Conservation (phyloP, 2,888 invertebrate genomes). For the Eudasyphora cyanicolor region DNA sequence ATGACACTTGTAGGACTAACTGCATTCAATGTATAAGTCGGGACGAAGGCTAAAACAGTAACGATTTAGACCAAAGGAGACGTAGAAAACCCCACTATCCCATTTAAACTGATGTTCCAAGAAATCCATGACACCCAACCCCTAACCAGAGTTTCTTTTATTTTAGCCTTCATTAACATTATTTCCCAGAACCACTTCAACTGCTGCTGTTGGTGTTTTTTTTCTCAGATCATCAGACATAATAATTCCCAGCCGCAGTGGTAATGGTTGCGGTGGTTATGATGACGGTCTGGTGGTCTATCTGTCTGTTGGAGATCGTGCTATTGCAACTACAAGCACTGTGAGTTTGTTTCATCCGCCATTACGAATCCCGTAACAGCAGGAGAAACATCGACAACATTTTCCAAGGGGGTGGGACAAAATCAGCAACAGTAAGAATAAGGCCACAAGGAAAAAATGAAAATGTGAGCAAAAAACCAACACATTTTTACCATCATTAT, state of each 20-base stretch:
- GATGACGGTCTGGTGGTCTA: background rate
- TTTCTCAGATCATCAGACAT: constrained; percentile 1
- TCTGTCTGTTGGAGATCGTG: background rate
- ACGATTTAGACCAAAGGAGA: background rate
- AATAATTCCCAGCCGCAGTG: background rate
- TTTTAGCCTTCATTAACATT: constrained; percentile 23
- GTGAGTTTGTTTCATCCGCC: background rate
- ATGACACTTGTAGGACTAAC: background rate
- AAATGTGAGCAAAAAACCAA: background rate
- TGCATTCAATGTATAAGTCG: background rate
- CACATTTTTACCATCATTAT: constrained; percentile 50
- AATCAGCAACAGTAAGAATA: background rate
- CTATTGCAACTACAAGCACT: background rate
- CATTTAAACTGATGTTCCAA: background rate
- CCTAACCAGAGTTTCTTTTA: background rate
- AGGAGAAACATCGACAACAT: background rate
- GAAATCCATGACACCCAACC: background rate
- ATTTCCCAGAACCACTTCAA: no score
- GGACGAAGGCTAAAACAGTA: background rate
- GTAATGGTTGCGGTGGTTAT: background rate
- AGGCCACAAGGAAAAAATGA: background rate
- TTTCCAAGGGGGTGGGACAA: background rate
- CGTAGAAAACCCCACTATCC: background rate
- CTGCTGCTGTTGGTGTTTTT: background rate
- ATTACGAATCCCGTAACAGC: background rate